Percentiles rank a stretch among this genome's conserved stretches.
Conservation (phyloP, 2,113 vertebrate genomes). For the Cebidichthys violaceus region DNA sequence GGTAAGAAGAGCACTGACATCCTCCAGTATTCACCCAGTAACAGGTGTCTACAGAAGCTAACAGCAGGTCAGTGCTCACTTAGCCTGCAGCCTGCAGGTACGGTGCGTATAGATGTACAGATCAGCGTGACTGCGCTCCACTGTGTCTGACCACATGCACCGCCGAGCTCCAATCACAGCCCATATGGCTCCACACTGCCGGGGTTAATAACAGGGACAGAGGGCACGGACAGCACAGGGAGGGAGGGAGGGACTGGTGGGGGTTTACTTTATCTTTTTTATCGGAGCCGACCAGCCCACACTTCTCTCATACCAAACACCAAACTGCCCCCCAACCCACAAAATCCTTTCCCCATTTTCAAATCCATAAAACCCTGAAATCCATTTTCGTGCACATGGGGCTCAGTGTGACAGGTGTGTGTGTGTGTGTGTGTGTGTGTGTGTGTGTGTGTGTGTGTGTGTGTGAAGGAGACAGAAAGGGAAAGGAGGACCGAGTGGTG, state of each 20-base stretch:
- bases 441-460: slow-evolving; percentile 15
- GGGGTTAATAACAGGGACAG: slow-evolving; percentile 58
- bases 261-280: slow-evolving; percentile 24
- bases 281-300: slow-evolving; percentile 30
- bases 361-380: slow-evolving; percentile 66
- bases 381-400: slow-evolving; percentile 52
- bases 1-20: slow-evolving; percentile 5
- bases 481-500: background rate
- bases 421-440: slow-evolving; percentile 14
- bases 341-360: slow-evolving; percentile 44
- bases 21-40: background rate
- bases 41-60: slow-evolving; percentile 21
- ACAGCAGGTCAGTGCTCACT: slow-evolving; percentile 10
- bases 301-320: slow-evolving; percentile 21
- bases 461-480: background rate
- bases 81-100: slow-evolving; percentile 19
- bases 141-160: slow-evolving; percentile 33
- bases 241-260: background rate
- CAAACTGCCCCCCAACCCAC: background rate
- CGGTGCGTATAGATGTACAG: background rate
- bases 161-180: slow-evolving; percentile 43
- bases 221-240: slow-evolving; percentile 27
- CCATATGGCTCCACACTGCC: slow-evolving; percentile 41
- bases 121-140: slow-evolving; percentile 11
- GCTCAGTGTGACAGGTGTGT: slow-evolving; percentile 36